These are phyloP conservation scores for Podargus strigoides DNA, from an alignment of 2,797 vertebrate species.

Conservation along the genomic window DNA sequence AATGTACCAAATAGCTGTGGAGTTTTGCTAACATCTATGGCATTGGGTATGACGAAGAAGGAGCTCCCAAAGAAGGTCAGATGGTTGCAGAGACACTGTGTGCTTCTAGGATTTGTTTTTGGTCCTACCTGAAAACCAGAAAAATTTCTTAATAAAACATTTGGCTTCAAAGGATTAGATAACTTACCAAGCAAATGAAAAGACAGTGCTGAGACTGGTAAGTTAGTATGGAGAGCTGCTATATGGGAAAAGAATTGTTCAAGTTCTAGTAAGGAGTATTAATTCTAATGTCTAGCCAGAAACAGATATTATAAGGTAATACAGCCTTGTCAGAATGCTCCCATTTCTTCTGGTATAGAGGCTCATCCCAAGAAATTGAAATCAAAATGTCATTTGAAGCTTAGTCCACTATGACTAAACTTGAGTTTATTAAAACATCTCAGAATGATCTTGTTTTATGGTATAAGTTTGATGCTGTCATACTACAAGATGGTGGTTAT, in stretches of 20 bases:
- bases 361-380: not conserved
- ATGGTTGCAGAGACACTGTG: slow-evolving; percentile 92
- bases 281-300: not conserved
- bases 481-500: not conserved
- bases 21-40: slow-evolving; percentile 83
- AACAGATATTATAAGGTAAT: not conserved
- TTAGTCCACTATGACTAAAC: not conserved
- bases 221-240: not conserved
- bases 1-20: slow-evolving; percentile 90
- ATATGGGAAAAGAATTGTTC: not conserved
- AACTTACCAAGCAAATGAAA: not conserved
- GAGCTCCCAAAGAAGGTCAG: slow-evolving; percentile 94
- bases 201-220: not conserved
- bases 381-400: not conserved
- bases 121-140: slow-evolving; percentile 84
- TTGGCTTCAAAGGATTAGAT: not conserved
- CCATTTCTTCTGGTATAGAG: not conserved
- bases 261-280: not conserved
- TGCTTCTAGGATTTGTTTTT: slow-evolving; percentile 76
- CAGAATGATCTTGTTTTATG: not conserved
- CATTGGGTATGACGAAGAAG: slow-evolving; percentile 89
- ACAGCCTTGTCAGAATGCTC: not conserved
- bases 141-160: not conserved
- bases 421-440: not conserved
- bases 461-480: not conserved